These are phyloP conservation scores for Platycheirus albimanus DNA, from an alignment of 2,888 invertebrate genomes.

Conservation along the genomic window DNA sequence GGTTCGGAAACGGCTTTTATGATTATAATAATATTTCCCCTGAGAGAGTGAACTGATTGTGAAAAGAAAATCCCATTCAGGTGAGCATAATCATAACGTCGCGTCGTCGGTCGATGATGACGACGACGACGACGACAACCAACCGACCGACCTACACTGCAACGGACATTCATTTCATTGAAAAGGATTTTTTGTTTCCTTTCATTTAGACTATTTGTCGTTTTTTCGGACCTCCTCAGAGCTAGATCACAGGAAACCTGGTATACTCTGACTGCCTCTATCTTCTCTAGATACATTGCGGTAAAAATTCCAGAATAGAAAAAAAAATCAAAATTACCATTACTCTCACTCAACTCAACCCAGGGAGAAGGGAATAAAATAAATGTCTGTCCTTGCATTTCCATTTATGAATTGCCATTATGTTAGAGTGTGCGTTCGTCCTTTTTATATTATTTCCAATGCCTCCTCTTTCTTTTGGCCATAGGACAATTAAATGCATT, in stretches of 20 bases:
- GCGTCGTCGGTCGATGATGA: neutral
- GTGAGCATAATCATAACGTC: slow-evolving; percentile 61
- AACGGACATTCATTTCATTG: slow-evolving; percentile 66
- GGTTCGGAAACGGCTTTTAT: slow-evolving; percentile 40
- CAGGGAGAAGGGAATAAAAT: neutral
- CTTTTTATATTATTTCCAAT: slow-evolving; percentile 21
- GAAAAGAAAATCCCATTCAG: slow-evolving; percentile 63
- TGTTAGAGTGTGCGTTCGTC: slow-evolving; percentile 46
- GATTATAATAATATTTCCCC: slow-evolving; percentile 35
- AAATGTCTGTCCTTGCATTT: slow-evolving; percentile 61
- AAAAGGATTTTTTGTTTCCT: slow-evolving; percentile 54
- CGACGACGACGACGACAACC: too few species aligned
- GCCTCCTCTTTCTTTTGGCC: slow-evolving; percentile 29
- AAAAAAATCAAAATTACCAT: slow-evolving; percentile 47
- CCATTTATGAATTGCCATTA: slow-evolving; percentile 69
- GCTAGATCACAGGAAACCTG: slow-evolving; percentile 38
- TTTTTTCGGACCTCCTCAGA: slow-evolving; percentile 56
- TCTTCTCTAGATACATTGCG: slow-evolving; percentile 15
- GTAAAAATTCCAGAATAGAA: slow-evolving; percentile 28
- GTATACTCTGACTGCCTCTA: slow-evolving; percentile 15
- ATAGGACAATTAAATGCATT: slow-evolving; percentile 71
- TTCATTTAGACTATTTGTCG: slow-evolving; percentile 24
- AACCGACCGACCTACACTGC: too few species aligned
- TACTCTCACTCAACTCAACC: slow-evolving; percentile 28
- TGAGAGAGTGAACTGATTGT: slow-evolving; percentile 28